Percentiles rank a stretch among this genome's conserved stretches.
These are phyloP conservation scores for Parazoanthus atlanticus DNA, from an alignment of 92 coral and sea anemone species.

Conservation along the genomic window DNA sequence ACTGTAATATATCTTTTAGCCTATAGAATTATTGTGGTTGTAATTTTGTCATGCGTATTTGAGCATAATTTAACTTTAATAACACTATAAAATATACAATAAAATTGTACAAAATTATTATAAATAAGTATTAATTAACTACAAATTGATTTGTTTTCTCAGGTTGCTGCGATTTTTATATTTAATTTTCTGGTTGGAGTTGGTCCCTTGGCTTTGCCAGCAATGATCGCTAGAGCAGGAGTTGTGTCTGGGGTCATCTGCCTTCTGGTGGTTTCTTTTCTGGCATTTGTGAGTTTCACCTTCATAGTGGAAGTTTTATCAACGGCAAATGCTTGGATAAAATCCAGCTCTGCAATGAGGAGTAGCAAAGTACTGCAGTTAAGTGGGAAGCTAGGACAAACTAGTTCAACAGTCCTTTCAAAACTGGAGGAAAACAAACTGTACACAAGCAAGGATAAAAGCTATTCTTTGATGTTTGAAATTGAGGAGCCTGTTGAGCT, in stretches of 20 bases:
- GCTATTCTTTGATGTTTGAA: constrained; percentile 64
- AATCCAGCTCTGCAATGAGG: constrained; percentile 34
- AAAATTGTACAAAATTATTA: no score
- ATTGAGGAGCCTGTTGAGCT: constrained; percentile 74
- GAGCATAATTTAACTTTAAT: no score
- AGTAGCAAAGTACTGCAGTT: background rate
- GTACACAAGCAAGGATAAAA: constrained; percentile 55
- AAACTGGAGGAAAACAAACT: constrained; percentile 47
- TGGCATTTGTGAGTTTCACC: constrained; percentile 73
- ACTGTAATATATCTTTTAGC: no score
- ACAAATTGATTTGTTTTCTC: background rate
- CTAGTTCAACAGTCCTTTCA: constrained; percentile 22
- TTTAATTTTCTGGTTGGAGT: constrained; percentile 81
- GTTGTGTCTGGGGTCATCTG: constrained; percentile 66
- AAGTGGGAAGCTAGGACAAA: constrained; percentile 2
- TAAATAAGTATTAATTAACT: no score
- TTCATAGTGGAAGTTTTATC: constrained; percentile 76
- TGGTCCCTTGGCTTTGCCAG: constrained; percentile 80
- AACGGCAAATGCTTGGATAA: constrained; percentile 80
- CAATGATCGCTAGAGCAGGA: constrained; percentile 82
- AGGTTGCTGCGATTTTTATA: constrained; percentile 74
- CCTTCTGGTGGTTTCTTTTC: constrained; percentile 62
- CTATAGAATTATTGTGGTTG: no score
- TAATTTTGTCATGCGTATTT: no score
- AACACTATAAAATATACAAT: no score